Evolutionary conservation across 2,888 invertebrate genomes (phyloP).

Genomic region (Diplazon laetatorius): DNA sequence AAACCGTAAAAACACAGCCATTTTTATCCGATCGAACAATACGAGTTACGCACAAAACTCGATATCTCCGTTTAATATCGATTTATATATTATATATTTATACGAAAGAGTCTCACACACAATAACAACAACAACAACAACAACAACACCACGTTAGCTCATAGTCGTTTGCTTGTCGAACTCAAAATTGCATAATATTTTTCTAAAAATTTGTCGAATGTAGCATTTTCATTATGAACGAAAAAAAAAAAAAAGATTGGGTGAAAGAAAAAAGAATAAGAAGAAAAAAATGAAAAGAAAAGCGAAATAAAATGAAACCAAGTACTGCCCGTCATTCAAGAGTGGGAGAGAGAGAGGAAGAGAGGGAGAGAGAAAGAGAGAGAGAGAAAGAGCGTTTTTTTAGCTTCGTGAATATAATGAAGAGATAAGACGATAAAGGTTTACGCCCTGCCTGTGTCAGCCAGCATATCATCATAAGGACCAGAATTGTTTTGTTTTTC

Average conservation of each 20-base stretch:
- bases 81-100: constrained; percentile 57
- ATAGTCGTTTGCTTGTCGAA: constrained; percentile 65
- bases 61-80: constrained; percentile 41
- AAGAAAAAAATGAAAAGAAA: background rate
- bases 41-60: constrained; percentile 20
- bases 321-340: constrained; percentile 42
- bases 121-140: constrained; percentile 26
- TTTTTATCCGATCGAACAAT: constrained; percentile 51
- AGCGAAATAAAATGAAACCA: constrained; percentile 23
- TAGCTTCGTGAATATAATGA: constrained; percentile 49
- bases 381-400: constrained; percentile 29
- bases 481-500: constrained; percentile 63
- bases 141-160: constrained; percentile 55
- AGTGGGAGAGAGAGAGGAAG: constrained; percentile 29
- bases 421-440: constrained; percentile 34
- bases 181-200: constrained; percentile 75
- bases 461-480: constrained; percentile 77
- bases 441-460: constrained; percentile 64
- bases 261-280: background rate
- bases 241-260: constrained; percentile 5
- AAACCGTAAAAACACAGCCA: constrained; percentile 43
- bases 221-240: constrained; percentile 57
- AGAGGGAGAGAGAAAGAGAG: constrained; percentile 14
- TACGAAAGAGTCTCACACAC: constrained; percentile 41
- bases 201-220: constrained; percentile 68